phyloP scores from a whole-genome alignment of 2,113 vertebrate species.

The Copsychus sechellarum region DNA sequence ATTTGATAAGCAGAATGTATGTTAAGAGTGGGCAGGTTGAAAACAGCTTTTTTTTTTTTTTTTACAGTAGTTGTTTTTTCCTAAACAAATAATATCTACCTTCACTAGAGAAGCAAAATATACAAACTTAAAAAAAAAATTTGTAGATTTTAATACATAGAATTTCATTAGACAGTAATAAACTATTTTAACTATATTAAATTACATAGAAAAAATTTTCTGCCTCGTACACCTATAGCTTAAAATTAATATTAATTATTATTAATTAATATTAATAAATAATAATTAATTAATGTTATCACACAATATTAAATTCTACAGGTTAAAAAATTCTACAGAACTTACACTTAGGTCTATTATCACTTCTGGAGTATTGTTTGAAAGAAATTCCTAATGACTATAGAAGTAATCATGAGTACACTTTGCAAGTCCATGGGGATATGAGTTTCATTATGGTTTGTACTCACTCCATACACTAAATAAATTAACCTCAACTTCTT shows the following conservation, averaged over 20 bases:
- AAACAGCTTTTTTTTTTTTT: background rate
- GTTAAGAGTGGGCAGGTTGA: constrained; percentile 22
- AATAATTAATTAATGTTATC: background rate
- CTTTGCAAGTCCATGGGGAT: background rate
- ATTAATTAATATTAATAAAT: background rate
- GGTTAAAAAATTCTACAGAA: background rate
- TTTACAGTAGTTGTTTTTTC: background rate
- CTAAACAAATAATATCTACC: background rate
- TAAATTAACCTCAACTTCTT: background rate
- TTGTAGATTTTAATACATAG: background rate
- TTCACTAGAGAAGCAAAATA: background rate
- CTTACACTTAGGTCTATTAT: background rate
- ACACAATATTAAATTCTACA: background rate
- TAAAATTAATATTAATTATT: background rate
- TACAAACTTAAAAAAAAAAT: background rate
- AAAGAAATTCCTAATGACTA: background rate
- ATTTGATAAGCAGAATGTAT: constrained; percentile 11
- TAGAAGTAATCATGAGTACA: background rate
- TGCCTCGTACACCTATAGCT: background rate
- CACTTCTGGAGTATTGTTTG: background rate
- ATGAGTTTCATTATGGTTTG: background rate
- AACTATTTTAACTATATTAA: background rate
- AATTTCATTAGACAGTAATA: background rate
- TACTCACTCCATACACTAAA: background rate
- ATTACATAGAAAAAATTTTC: background rate